Conservation (phyloP, 2,113 vertebrate genomes). For the Dissostichus mawsoni region DNA sequence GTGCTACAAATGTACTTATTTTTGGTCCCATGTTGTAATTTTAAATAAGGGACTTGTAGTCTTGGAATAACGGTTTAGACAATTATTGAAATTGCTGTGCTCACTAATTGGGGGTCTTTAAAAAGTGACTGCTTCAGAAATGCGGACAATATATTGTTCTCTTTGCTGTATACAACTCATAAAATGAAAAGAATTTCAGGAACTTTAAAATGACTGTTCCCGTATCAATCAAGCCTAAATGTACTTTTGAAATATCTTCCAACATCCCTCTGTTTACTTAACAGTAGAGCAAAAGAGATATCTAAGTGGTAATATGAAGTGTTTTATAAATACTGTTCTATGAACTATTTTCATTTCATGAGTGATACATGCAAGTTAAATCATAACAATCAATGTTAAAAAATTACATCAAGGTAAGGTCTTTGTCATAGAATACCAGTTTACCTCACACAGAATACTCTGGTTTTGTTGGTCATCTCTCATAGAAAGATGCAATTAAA, state of each 20-base stretch:
- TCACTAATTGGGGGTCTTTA: conserved; percentile 57
- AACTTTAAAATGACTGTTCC: conserved; percentile 41
- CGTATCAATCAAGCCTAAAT: neutral
- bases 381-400: conserved; percentile 51
- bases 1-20: neutral
- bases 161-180: conserved; percentile 71
- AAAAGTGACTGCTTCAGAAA: conserved; percentile 70
- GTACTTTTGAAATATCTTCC: neutral
- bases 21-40: neutral
- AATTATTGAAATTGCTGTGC: neutral
- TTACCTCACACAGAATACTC: conserved; percentile 67
- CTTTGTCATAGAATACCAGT: conserved; percentile 33
- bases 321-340: neutral
- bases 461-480: conserved; percentile 67
- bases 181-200: conserved; percentile 74
- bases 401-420: conserved; percentile 26
- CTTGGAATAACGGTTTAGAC: neutral
- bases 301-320: neutral
- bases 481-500: conserved; percentile 60
- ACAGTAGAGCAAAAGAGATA: neutral
- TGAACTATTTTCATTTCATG: conserved; percentile 78
- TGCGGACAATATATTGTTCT: conserved; percentile 33
- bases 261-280: neutral
- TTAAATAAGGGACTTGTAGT: neutral
- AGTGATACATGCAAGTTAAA: conserved; percentile 69